Conservation (phyloP, 1,140 invertebrate genomes). For the Phocides pigmalion region DNA sequence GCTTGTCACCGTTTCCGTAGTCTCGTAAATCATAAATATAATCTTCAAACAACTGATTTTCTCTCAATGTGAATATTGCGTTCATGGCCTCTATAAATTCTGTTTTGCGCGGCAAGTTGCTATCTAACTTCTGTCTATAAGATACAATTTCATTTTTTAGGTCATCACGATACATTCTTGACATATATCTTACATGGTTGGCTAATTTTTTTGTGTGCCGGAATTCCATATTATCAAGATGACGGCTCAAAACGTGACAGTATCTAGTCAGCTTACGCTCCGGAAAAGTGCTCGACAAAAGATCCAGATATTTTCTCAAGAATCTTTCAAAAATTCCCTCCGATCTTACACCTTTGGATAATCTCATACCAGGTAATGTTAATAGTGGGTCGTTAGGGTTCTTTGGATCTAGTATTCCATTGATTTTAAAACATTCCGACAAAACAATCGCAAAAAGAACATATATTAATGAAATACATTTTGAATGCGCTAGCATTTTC, state of each 20-base stretch:
- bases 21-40: constrained; percentile 56
- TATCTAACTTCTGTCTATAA: constrained; percentile 48
- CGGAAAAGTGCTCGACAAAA: constrained; percentile 49
- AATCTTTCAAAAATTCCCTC: constrained; percentile 60
- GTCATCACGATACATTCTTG: constrained; percentile 49
- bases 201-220: constrained; percentile 46
- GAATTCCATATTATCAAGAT: constrained; percentile 40
- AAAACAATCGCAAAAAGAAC: constrained; percentile 7
- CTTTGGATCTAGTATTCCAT: constrained; percentile 31
- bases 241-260: constrained; percentile 44
- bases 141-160: constrained; percentile 43
- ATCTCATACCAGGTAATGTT: constrained; percentile 34
- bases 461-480: constrained; percentile 20
- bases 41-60: constrained; percentile 53
- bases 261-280: constrained; percentile 49
- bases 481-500: constrained; percentile 29
- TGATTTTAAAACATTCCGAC: constrained; percentile 25
- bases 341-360: constrained; percentile 25
- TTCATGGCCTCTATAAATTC: constrained; percentile 59
- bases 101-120: constrained; percentile 35
- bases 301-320: constrained; percentile 46
- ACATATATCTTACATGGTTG: constrained; percentile 48
- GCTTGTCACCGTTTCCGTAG: constrained; percentile 49
- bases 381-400: constrained; percentile 31
- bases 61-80: constrained; percentile 47